Conservation (phyloP, 1,140 invertebrate genomes). For the Cheumatopsyche charites region DNA sequence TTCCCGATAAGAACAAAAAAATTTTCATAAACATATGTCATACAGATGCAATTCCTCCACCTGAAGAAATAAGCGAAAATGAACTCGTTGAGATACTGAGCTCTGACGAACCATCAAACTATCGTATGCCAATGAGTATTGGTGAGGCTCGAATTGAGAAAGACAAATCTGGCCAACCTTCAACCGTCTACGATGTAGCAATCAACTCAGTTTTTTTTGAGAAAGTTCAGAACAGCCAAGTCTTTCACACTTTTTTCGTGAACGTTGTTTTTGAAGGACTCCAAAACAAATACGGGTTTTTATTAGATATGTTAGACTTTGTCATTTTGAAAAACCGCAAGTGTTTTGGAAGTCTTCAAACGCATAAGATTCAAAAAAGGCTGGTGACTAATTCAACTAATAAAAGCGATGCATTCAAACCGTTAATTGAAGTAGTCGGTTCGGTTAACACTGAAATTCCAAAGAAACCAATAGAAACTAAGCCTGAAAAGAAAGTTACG, state of each 20-base stretch:
- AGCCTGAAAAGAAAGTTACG: slow-evolving; percentile 43
- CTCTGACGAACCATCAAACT: slow-evolving; percentile 73
- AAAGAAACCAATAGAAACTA: slow-evolving; percentile 50
- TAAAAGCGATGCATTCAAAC: slow-evolving; percentile 48
- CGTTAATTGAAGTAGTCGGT: slow-evolving; percentile 64
- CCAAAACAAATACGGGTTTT: slow-evolving; percentile 74
- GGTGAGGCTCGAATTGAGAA: slow-evolving; percentile 76
- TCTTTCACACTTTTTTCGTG: slow-evolving; percentile 78
- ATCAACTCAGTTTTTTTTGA: slow-evolving; percentile 75
- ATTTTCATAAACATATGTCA: slow-evolving; percentile 82
- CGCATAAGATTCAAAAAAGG: slow-evolving; percentile 73
- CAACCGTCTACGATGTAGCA: slow-evolving; percentile 78
- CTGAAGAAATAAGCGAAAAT: slow-evolving; percentile 79
- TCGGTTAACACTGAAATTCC: slow-evolving; percentile 47
- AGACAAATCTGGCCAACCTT: slow-evolving; percentile 76
- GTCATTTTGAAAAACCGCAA: slow-evolving; percentile 67
- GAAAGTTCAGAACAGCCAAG: slow-evolving; percentile 69
- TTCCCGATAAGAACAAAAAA: slow-evolving; percentile 71
- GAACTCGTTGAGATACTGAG: slow-evolving; percentile 74
- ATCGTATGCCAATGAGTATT: slow-evolving; percentile 86
- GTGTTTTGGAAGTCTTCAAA: slow-evolving; percentile 73
- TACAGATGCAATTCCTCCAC: slow-evolving; percentile 76
- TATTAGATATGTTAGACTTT: slow-evolving; percentile 66
- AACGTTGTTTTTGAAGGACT: slow-evolving; percentile 76
- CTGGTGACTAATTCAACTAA: slow-evolving; percentile 59